Evolutionary conservation across 2,797 vertebrate genomes (phyloP).

Genomic region (Parotocinclus haroldoi): DNA sequence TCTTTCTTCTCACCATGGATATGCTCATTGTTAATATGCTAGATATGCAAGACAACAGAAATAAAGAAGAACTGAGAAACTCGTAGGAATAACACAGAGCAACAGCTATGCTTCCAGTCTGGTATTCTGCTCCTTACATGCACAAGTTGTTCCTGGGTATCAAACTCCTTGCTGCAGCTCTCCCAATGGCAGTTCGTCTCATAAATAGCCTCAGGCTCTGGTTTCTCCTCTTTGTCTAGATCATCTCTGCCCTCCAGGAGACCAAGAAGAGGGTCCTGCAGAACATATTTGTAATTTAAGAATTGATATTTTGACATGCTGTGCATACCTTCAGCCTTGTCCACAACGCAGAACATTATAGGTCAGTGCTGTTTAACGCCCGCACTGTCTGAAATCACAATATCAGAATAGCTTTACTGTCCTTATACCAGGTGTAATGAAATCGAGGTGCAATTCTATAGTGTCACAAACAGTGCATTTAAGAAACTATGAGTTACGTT

Average conservation of each 20-base stretch:
- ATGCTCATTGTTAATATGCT: conserved; percentile 99
- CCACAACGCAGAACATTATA: too few relatives aligned
- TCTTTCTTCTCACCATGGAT: conserved; percentile 98
- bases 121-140: conserved; percentile 76
- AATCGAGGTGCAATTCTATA: too few relatives aligned
- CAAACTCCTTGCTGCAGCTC: conserved; percentile 92
- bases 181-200: conserved; percentile 98
- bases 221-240: conserved; percentile 92
- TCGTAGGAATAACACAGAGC: background rate
- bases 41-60: conserved; percentile 16
- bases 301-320: too few relatives aligned
- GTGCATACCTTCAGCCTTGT: too few relatives aligned
- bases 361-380: too few relatives aligned
- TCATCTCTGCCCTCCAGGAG: conserved; percentile 89
- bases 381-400: too few relatives aligned
- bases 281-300: background rate
- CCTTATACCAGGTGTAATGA: too few relatives aligned
- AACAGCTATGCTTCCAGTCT: background rate
- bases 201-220: conserved; percentile 86
- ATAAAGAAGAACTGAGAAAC: background rate
- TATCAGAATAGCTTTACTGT: too few relatives aligned
- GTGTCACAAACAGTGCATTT: too few relatives aligned
- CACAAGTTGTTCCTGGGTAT: conserved; percentile 96
- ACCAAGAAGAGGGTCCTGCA: conserved; percentile 87
- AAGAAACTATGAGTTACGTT: too few relatives aligned